Conservation (phyloP, 2,797 vertebrate genomes). For the Orestias chungarensis region DNA sequence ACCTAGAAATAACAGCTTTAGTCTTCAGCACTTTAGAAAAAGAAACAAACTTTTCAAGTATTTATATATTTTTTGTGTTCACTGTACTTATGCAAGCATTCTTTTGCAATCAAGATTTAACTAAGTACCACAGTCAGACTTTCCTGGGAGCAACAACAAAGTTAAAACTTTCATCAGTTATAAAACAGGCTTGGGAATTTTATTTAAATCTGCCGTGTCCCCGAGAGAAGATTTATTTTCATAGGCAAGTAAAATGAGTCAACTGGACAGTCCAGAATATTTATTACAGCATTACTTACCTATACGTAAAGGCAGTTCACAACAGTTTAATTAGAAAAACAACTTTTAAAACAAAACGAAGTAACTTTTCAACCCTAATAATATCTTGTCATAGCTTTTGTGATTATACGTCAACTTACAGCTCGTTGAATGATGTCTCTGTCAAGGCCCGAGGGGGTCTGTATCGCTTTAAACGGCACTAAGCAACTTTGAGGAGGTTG, state of each 20-base stretch:
- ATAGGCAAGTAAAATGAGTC: background rate
- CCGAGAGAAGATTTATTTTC: background rate
- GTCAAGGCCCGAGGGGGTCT: no score
- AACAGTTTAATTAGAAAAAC: no score
- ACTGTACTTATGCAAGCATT: background rate
- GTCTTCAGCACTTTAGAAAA: constrained; percentile 13
- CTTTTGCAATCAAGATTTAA: background rate
- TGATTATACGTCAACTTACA: no score
- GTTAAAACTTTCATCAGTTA: background rate
- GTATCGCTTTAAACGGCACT: no score
- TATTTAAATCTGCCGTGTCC: background rate
- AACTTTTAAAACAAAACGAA: no score
- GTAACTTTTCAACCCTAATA: no score
- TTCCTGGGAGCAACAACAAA: background rate
- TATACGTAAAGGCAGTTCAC: no score
- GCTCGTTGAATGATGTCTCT: no score
- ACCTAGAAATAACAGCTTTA: background rate
- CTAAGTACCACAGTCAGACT: background rate
- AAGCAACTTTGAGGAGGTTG: no score
- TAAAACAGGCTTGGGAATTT: background rate
- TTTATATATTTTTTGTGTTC: background rate
- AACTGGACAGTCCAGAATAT: background rate
- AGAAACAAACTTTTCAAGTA: background rate
- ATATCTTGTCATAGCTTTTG: no score
- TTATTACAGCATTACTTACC: no score